phyloP scores from a whole-genome alignment of 2,113 vertebrate species.

The Coregonus clupeaformis region DNA sequence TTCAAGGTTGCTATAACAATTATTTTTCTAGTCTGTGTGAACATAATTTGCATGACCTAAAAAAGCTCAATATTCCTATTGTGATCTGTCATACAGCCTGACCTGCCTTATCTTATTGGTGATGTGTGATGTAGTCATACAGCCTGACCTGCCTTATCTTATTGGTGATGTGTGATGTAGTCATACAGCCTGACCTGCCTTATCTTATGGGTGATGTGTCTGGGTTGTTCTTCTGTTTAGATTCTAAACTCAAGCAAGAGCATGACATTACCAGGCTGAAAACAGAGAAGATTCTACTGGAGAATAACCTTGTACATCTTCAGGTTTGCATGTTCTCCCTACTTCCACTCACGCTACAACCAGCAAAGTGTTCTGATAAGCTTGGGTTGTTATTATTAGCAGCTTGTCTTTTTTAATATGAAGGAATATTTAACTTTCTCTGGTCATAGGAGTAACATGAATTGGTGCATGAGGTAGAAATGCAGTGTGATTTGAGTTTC shows the following conservation, averaged over 20 bases:
- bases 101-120: neutral
- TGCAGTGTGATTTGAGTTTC: too few relatives aligned
- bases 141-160: too few relatives aligned
- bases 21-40: neutral
- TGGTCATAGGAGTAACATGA: too few relatives aligned
- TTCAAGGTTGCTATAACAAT: slow-evolving; percentile 80
- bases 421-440: too few relatives aligned
- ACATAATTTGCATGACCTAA: neutral
- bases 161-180: neutral
- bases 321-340: slow-evolving; percentile 72
- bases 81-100: too few relatives aligned
- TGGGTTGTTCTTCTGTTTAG: slow-evolving; percentile 57
- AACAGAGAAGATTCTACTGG: slow-evolving; percentile 80
- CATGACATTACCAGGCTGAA: slow-evolving; percentile 79
- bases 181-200: too few relatives aligned
- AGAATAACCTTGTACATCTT: slow-evolving; percentile 77
- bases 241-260: slow-evolving; percentile 77
- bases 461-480: too few relatives aligned
- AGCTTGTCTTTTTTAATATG: neutral
- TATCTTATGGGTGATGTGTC: too few relatives aligned
- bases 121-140: neutral
- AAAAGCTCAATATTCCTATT: too few relatives aligned
- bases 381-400: neutral
- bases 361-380: neutral
- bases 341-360: neutral